A percentile compares a stretch with the other conserved stretches of the same genome.
Conservation (phyloP, 2,113 vertebrate genomes). For the Misgurnus anguillicaudatus region DNA sequence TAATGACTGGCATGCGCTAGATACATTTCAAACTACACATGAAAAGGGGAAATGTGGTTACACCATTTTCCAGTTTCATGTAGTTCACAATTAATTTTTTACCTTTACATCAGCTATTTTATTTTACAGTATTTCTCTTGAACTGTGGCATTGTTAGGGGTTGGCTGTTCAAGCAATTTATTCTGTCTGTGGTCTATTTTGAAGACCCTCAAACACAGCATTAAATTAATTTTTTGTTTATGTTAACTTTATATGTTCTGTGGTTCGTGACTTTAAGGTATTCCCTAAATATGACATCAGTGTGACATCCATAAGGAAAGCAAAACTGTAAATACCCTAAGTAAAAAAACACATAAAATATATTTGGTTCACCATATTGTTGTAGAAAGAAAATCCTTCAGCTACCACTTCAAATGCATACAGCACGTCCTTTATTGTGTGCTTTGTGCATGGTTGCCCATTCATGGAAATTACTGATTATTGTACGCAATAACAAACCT, state of each 20-base stretch:
- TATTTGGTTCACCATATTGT: too few relatives aligned
- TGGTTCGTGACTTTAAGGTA: background rate
- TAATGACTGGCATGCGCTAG: background rate
- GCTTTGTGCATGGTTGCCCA: background rate
- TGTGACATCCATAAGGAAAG: background rate
- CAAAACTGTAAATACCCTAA: too few relatives aligned
- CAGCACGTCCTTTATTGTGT: too few relatives aligned
- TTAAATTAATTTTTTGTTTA: background rate
- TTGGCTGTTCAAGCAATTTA: too few relatives aligned
- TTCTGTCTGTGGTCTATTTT: background rate
- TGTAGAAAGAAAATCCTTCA: too few relatives aligned
- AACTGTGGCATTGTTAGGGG: too few relatives aligned
- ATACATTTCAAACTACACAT: constrained; percentile 10
- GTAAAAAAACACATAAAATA: too few relatives aligned
- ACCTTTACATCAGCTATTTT: background rate
- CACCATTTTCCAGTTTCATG: background rate
- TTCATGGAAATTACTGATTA: background rate
- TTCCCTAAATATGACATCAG: constrained; percentile 1
- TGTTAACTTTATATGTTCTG: background rate
- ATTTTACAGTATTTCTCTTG: background rate
- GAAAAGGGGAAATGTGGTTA: constrained; percentile 36
- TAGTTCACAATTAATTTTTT: background rate
- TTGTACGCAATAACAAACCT: too few relatives aligned
- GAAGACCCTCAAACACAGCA: background rate
- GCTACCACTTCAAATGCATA: too few relatives aligned